phyloP scores from a whole-genome alignment of 2,888 invertebrate species.

The Neelides folsomi region DNA sequence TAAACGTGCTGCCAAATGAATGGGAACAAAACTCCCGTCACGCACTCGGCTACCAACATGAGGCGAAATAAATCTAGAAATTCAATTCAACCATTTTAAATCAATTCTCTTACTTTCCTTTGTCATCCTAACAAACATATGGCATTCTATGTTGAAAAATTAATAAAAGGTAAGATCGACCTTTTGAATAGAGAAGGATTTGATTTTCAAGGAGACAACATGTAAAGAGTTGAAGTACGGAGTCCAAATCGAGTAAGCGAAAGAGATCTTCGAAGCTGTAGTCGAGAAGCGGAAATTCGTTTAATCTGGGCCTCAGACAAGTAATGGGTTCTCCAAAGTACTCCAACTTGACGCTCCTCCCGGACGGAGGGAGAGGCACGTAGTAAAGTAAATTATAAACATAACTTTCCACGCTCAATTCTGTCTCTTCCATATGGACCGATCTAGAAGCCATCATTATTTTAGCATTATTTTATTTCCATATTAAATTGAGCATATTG shows the following conservation, averaged over 20 bases:
- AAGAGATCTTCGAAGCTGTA: conserved; percentile 81
- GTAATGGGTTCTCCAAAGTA: conserved; percentile 39
- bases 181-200: conserved; percentile 80
- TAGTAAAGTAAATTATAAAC: conserved; percentile 91
- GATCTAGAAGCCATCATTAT: too few species aligned
- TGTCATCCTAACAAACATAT: too few species aligned
- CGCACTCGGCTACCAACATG: conserved; percentile 92
- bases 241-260: conserved; percentile 75
- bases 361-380: conserved; percentile 76
- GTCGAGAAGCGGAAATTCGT: conserved; percentile 88
- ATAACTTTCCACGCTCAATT: conserved; percentile 61
- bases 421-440: not conserved
- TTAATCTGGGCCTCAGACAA: conserved; percentile 46
- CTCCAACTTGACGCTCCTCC: conserved; percentile 62
- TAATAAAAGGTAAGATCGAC: too few species aligned
- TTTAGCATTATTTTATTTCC: too few species aligned
- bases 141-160: too few species aligned
- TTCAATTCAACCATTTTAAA: not conserved
- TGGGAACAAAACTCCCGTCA: conserved; percentile 78
- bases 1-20: conserved; percentile 98
- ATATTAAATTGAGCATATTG: too few species aligned
- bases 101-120: not conserved
- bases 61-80: conserved; percentile 76
- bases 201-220: conserved; percentile 94
- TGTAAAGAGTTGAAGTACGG: conserved; percentile 81